Base-by-base conservation (phyloP, 2,797 vertebrate species). In the Lithobates sylvaticus region DNA sequence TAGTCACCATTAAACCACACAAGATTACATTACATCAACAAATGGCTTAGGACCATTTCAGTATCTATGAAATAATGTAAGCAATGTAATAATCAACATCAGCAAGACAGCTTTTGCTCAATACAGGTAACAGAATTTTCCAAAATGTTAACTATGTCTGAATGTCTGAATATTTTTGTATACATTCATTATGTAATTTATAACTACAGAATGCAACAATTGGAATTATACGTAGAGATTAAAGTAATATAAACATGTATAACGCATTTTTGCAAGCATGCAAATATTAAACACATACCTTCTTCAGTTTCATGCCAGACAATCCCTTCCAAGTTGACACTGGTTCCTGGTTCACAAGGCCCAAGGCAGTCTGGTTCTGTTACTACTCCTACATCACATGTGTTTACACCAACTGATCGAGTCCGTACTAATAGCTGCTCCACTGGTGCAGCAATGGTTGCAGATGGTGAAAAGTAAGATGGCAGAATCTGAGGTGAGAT, bases 291-390 rank as follows among this genome's bases (percentile, higher is more conserved):
- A 64, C 27, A 42, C 21, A 93, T 96, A 99, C 98, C 98, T 97
- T 99, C 98, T 88, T 99, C 97, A 0, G 98, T 99, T 95, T 99
- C 98, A 86, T 99, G 98, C 98, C 98, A 99, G 81, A 99, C 97
- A 89, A 99, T 99, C 81, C 98, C 98, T 95, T 99, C 98, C 93
- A 99, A 94, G 94, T 99, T 99, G 89, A 99, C 98, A 81, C 97
- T 99, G 89, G 98, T 99, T 85, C 98, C 98, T 9, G 98, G 98
- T 91, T 97, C 97, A 93, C 98, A 99, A 83, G 98, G 98, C 87
- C 98, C 98, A 90, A 97, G 93, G 91, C 96, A 96, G 93, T 96
- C 95, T 0, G 96, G 93, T 89, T 99, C 98, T 18, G 95, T 96
- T 91, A 97, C 96, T 92, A 94, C 93, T 93, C 95, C 88, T 91